Conservation (phyloP, 2,888 invertebrate species). For the Trilocha varians region DNA sequence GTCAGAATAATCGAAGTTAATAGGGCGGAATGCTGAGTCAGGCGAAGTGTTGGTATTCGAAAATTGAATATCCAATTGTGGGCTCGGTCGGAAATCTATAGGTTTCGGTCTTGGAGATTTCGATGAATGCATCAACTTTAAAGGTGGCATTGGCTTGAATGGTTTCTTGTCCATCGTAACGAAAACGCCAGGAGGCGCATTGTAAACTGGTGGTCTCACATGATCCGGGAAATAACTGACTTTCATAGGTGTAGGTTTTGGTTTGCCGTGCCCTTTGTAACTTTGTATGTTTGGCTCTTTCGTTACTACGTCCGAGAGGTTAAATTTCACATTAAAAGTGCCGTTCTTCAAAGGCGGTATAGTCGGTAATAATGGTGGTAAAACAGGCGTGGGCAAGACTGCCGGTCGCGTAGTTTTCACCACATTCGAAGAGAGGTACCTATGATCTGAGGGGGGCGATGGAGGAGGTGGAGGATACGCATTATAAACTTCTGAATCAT, state of each 20-base stretch:
- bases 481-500: slow-evolving; percentile 15
- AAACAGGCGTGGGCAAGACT: slow-evolving; percentile 42
- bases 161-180: slow-evolving; percentile 65
- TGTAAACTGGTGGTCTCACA: slow-evolving; percentile 57
- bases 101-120: slow-evolving; percentile 39
- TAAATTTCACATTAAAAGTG: slow-evolving; percentile 20
- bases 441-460: slow-evolving; percentile 27
- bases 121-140: slow-evolving; percentile 35
- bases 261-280: slow-evolving; percentile 33
- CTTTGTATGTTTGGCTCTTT: slow-evolving; percentile 33
- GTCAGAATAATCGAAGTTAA: slow-evolving; percentile 35
- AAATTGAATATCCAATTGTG: slow-evolving; percentile 48
- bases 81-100: slow-evolving; percentile 55
- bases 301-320: slow-evolving; percentile 31
- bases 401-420: slow-evolving; percentile 46
- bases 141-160: slow-evolving; percentile 62
- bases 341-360: slow-evolving; percentile 23
- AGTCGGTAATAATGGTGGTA: slow-evolving; percentile 7
- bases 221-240: slow-evolving; percentile 46
- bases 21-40: slow-evolving; percentile 54
- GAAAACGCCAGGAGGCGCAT: slow-evolving; percentile 62
- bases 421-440: slow-evolving; percentile 31
- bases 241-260: slow-evolving; percentile 34
- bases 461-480: slow-evolving; percentile 13
- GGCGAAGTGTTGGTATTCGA: slow-evolving; percentile 39